A percentile compares a stretch with the other conserved stretches of the same genome.
These are phyloP conservation scores for Seriola aureovittata DNA, from an alignment of 2,113 vertebrate genomes.

Conservation along the genomic window DNA sequence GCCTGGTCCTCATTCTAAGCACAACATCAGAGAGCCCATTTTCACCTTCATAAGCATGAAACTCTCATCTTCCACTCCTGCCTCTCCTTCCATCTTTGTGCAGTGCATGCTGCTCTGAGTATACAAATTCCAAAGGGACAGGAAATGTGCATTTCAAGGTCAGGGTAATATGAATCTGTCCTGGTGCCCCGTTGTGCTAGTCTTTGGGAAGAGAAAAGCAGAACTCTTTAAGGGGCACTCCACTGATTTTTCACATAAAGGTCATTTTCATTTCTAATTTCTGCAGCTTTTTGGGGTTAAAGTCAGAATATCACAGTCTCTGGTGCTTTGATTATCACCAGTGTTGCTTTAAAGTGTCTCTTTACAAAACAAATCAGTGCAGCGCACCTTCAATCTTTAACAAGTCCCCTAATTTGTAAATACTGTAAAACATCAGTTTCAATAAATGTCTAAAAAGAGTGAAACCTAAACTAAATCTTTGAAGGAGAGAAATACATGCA, in stretches of 20 bases:
- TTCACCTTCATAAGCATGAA: constrained; percentile 23
- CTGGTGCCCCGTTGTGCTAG: background rate
- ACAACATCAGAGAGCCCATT: background rate
- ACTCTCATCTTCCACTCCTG: background rate
- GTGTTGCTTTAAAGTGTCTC: background rate
- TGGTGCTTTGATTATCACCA: background rate
- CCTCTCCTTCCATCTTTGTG: constrained; percentile 18
- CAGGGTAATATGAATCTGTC: constrained; percentile 20
- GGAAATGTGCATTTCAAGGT: constrained; percentile 50
- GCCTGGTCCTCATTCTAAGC: background rate
- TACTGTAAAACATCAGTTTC: background rate
- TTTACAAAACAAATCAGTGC: background rate
- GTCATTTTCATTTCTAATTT: background rate
- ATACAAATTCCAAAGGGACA: constrained; percentile 28
- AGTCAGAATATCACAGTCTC: background rate
- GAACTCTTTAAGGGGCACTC: background rate
- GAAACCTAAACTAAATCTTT: background rate
- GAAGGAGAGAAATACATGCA: background rate
- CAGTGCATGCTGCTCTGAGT: constrained; percentile 18
- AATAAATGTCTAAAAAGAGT: background rate
- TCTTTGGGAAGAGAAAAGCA: constrained; percentile 1
- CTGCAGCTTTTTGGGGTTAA: background rate
- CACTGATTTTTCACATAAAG: background rate
- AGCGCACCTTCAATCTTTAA: background rate
- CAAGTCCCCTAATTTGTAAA: background rate